Evolutionary conservation across 2,113 vertebrate species (phyloP), one percentile per base, ranked within the genome.

Genomic region (Ammodytes marinus): DNA sequence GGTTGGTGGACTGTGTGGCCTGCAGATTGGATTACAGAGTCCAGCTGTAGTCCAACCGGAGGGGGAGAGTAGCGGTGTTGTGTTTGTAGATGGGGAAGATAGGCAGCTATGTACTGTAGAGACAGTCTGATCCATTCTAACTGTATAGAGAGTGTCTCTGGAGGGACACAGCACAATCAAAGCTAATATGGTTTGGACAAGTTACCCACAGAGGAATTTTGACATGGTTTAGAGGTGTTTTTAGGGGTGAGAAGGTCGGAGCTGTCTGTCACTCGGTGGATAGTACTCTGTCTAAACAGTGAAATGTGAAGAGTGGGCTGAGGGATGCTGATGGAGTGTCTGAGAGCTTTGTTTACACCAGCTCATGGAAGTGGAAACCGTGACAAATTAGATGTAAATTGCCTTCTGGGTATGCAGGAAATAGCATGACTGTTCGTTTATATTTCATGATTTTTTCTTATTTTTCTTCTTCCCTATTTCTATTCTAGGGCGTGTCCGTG

Each of bases 11-110:
- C 79, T 68, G 66, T 77, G 73, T 17, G 82, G 77, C 81, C 65
- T 37, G 61, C 65, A 82, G 83, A 92, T 89, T 91, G 83, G 83
- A 93, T 91, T 90, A 27, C 27, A 90, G 70, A 71, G 50, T 87
- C 78, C 84, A 82, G 73, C 58, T 90, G 82, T 65, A 76, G 58
- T 77, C 66, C 77, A 80, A 79, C 74, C 74, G 55, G 60, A 69
- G 63, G 78, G 27, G 74, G 47, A 77, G 71, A 78, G 68, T n/a
- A 61, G 80, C 61, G 66, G 53, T 61, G 50, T 67, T 77, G 63
- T 80, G 71, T 84, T 85, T 86, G 77, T 37, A 45, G 49, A 70
- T 74, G 68, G 72, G 43, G 52, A 27, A 84, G 60, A 80, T 63
- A 69, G 65, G 46, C 27, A 27, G 27, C 27, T 27, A 27, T 27